Evolutionary conservation across 64 coral and sea anemone species (phyloP).

Genomic region (Cladopsammia gracilis): DNA sequence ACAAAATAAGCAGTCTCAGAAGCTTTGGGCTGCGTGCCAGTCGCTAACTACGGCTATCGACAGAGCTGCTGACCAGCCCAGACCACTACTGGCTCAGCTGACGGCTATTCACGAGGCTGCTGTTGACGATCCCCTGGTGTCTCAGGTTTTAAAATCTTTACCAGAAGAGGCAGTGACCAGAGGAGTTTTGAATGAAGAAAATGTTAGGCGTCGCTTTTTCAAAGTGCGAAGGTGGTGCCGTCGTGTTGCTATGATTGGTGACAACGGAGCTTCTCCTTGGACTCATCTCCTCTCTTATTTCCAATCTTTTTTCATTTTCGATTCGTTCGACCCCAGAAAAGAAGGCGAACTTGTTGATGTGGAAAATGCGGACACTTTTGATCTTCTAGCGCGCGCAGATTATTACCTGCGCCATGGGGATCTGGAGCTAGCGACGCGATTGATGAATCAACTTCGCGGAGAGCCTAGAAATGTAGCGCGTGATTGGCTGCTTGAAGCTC

Average conservation of each 20-base stretch:
- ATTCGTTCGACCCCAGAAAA: conserved; percentile 83
- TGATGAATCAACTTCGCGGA: conserved; percentile 95
- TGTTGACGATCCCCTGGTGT: conserved; percentile 64
- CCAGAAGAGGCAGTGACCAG: conserved; percentile 70
- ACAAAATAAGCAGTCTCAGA: conserved; percentile 82
- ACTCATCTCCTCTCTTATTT: conserved; percentile 90
- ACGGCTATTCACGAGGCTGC: conserved; percentile 76
- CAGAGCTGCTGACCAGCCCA: conserved; percentile 14
- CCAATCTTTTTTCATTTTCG: conserved; percentile 96
- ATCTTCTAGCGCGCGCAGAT: conserved; percentile 89
- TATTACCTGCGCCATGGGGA: conserved; percentile 85
- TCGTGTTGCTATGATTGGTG: conserved; percentile 95
- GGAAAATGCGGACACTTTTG: conserved; percentile 87
- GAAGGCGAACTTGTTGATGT: conserved; percentile 84
- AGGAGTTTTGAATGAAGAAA: conserved; percentile 84
- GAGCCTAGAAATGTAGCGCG: conserved; percentile 85
- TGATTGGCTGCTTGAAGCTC: conserved; percentile 92
- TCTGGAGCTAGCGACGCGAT: conserved; percentile 89
- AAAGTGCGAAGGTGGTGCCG: conserved; percentile 78
- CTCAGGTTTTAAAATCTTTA: conserved; percentile 72
- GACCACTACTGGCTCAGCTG: conserved; percentile 69
- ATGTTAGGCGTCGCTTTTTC: conserved; percentile 79
- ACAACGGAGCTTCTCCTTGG: conserved; percentile 79
- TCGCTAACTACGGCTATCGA: conserved; percentile 80
- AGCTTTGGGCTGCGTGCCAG: conserved; percentile 92